Evolutionary conservation across 2,797 vertebrate genomes (phyloP), one percentile per base, ranked within the genome.

Genomic region (Hoplostethus atlanticus): DNA sequence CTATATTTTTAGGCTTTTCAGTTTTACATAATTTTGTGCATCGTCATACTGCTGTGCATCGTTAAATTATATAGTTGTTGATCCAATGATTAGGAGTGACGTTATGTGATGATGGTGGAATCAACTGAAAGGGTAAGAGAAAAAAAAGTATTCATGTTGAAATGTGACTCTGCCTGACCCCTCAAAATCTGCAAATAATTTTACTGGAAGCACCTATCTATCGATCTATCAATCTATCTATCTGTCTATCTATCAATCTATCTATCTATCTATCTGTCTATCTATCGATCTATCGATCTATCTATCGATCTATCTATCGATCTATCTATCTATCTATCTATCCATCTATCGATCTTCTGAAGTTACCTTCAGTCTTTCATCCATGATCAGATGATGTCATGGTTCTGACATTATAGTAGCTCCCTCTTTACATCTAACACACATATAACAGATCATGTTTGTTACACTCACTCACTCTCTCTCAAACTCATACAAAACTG

Each of bases 341-440:
- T 34, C 34, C 4, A 34, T 34, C 34, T 34, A 34, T 15, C n/a
- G 47, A 16, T 48, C 13, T 42, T n/a, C 13, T n/a, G n/a, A 50
- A 12, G 15, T 50, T 12, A 50, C 47, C 38, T 54, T 21, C 10
- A 17, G 25, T 68, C 17, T 51, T 42, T 52, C n/a, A 38, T 71
- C 42, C 16, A 40, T 86, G 53, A 71, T 55, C 5, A 79, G 13
- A 65, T 71, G 48, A 81, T 55, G 28, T 21, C 47, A 81, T 61
- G 42, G 34, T 63, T 85, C 55, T 78, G 72, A 84, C 76, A 84
- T 54, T 46, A 55, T 30, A 16, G 61, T 42, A 6, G 44, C 46
- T 73, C 40, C 40, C 38, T 40, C 9, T 71, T 16, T 48, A 71
- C 46, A 59, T 70, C 64, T 77, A 47, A n/a, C n/a, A n/a, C n/a